Percentiles rank a stretch among this genome's conserved stretches.
Evolutionary conservation across 2,797 vertebrate species (phyloP).

Genomic region (Philypnodon macrostomus): DNA sequence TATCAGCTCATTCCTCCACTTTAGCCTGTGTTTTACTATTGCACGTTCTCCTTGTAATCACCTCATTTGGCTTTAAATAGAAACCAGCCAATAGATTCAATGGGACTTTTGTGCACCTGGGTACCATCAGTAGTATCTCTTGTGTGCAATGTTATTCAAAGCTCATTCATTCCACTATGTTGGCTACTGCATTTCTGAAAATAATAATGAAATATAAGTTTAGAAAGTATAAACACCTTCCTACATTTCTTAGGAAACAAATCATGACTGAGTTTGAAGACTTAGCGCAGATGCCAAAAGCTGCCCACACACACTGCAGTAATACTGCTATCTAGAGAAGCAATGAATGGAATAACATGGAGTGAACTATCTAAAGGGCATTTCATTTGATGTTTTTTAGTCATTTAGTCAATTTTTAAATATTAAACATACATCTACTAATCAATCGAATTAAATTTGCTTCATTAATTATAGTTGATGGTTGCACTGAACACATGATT

Average conservation of each 20-base stretch:
- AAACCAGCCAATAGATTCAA: conserved; percentile 22
- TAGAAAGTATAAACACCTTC: conserved; percentile 39
- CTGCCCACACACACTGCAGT: conserved; percentile 43
- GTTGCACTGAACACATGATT: too few species aligned
- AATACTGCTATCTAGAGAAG: too few species aligned
- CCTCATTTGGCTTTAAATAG: conserved; percentile 16
- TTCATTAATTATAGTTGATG: too few species aligned
- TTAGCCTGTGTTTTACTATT: not conserved
- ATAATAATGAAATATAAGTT: conserved; percentile 15
- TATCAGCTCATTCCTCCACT: not conserved
- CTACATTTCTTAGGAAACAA: conserved; percentile 51
- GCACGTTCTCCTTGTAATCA: conserved; percentile 1
- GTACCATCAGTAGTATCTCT: conserved; percentile 1
- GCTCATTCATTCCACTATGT: conserved; percentile 7
- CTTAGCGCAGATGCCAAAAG: conserved; percentile 42
- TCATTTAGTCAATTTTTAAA: too few species aligned
- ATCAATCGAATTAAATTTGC: too few species aligned
- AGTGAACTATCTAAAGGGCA: too few species aligned
- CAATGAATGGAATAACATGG: too few species aligned
- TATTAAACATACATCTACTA: too few species aligned
- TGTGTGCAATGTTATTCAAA: conserved; percentile 17
- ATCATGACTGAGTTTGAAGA: conserved; percentile 58
- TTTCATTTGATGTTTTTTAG: too few species aligned
- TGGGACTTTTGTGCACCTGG: conserved; percentile 16
- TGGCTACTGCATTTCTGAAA: not conserved